Evolutionary conservation across 1,140 invertebrate genomes (phyloP).

Genomic region (Brachionus plicatilis): DNA sequence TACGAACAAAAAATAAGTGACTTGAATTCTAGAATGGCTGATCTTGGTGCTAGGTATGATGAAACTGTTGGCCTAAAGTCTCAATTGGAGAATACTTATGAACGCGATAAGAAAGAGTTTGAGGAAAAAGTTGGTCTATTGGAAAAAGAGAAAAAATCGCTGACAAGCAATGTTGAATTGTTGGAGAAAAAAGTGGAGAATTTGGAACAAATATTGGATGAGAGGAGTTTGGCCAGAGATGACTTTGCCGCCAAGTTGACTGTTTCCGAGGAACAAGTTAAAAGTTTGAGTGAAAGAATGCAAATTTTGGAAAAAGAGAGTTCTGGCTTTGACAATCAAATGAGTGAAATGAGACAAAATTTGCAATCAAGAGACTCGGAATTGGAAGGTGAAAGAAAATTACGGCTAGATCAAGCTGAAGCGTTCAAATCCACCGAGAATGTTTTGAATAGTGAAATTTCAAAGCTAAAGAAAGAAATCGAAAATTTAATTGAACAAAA

Average conservation of each 20-base stretch:
- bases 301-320: background rate
- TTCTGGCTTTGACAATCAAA: background rate
- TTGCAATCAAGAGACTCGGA: background rate
- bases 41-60: background rate
- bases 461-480: constrained; percentile 10
- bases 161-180: background rate
- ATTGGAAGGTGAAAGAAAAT: constrained; percentile 21
- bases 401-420: background rate
- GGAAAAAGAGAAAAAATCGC: constrained; percentile 1
- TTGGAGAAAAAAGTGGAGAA: constrained; percentile 27
- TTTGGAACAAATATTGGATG: constrained; percentile 20
- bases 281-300: background rate
- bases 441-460: background rate
- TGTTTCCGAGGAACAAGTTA: constrained; percentile 23
- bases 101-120: background rate
- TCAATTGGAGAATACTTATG: background rate
- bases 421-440: background rate
- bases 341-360: background rate
- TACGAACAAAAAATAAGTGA: background rate
- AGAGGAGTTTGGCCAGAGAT: constrained; percentile 3
- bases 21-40: background rate
- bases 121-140: background rate
- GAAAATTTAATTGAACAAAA: background rate
- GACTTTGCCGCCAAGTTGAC: constrained; percentile 14
- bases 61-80: background rate